Evolutionary conservation across 2,113 vertebrate genomes (phyloP).

Genomic region (Willisornis vidua): DNA sequence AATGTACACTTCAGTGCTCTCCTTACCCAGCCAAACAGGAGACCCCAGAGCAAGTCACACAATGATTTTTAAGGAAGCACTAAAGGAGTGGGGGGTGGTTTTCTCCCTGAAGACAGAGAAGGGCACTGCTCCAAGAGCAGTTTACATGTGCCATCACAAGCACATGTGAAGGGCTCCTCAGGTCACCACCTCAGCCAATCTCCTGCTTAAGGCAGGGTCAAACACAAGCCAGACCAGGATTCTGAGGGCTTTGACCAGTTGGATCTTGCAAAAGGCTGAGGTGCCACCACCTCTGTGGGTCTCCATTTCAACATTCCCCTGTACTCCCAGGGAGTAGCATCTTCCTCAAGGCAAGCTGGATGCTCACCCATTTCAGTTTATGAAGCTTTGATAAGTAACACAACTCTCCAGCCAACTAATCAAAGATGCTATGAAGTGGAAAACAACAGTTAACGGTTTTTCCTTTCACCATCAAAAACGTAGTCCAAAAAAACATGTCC

Average conservation of each 20-base stretch:
- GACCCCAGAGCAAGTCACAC: too few relatives aligned
- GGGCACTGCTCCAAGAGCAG: not conserved
- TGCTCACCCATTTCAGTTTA: not conserved
- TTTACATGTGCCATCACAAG: not conserved
- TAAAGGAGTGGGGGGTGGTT: not conserved
- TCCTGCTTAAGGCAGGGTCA: not conserved
- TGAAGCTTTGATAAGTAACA: not conserved
- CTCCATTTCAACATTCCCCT: not conserved
- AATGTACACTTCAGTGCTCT: too few relatives aligned
- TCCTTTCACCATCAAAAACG: not conserved
- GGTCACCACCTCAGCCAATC: not conserved
- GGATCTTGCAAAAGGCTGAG: not conserved
- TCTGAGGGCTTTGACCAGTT: not conserved
- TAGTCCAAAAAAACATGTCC: not conserved
- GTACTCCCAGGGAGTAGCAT: accelerated
- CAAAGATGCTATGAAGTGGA: not conserved
- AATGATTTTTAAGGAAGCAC: not conserved
- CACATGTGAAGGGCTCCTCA: not conserved
- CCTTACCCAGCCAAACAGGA: not conserved
- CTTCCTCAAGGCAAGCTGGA: not conserved
- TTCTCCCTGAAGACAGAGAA: not conserved
- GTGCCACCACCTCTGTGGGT: not conserved
- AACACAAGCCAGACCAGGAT: not conserved
- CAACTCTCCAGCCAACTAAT: not conserved
- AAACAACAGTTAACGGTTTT: not conserved